A percentile compares a stretch with the other conserved stretches of the same genome.
phyloP scores from a whole-genome alignment of 2,797 vertebrate species.

The Natrix natrix region DNA sequence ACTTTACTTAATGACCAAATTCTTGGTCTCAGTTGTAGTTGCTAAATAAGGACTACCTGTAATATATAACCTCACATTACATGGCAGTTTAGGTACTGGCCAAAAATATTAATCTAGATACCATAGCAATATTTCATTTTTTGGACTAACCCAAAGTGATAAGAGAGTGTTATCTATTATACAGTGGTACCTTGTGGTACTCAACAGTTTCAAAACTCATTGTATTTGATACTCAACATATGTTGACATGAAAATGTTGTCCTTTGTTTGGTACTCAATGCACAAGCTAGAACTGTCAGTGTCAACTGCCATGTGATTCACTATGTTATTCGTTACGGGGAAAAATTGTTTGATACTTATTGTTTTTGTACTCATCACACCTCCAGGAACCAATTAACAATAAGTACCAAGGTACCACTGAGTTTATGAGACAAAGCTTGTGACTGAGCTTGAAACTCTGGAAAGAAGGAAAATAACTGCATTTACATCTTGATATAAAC shows the following conservation, averaged over 20 bases:
- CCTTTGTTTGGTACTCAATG: background rate
- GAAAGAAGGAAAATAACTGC: background rate
- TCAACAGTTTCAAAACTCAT: background rate
- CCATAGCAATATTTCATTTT: background rate
- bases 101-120: background rate
- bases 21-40: background rate
- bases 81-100: background rate
- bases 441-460: background rate
- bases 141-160: background rate
- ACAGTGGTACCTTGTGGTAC: background rate
- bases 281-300: background rate
- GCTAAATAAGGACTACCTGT: background rate
- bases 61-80: background rate
- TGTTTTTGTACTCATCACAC: background rate
- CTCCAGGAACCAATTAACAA: background rate
- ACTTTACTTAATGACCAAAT: background rate
- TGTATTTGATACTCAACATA: background rate
- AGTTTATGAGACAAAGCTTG: background rate
- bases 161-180: background rate
- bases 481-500: background rate
- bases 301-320: background rate
- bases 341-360: background rate
- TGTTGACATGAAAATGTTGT: background rate
- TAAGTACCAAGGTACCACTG: background rate
- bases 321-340: background rate